A percentile compares a stretch with the other conserved stretches of the same genome.
Evolutionary conservation across 2,888 invertebrate species (phyloP).

Genomic region (Cybosia mesomella): DNA sequence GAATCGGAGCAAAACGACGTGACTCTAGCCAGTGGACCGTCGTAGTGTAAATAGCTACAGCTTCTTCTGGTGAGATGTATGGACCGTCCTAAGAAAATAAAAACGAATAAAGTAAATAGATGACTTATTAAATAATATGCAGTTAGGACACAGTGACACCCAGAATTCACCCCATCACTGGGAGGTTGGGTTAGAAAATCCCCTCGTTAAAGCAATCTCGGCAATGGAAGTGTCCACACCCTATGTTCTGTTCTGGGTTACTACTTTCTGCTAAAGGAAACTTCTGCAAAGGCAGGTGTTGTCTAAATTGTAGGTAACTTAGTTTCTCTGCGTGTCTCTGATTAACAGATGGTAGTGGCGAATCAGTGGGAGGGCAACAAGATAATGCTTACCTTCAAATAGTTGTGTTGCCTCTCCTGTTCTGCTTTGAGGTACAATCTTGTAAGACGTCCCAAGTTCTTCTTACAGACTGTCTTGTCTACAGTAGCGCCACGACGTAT

Average conservation of each 20-base stretch:
- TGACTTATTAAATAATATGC: too few species aligned
- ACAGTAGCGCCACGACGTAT: constrained; percentile 99
- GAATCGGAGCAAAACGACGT: constrained; percentile 99
- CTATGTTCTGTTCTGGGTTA: too few species aligned
- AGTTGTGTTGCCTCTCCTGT: constrained; percentile 99
- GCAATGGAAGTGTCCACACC: too few species aligned
- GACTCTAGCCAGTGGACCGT: constrained; percentile 99
- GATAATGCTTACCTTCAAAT: constrained; percentile 91
- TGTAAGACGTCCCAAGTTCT: constrained; percentile 99
- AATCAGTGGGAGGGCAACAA: too few species aligned
- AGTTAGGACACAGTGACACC: too few species aligned
- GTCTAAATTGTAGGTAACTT: background rate
- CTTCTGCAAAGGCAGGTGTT: too few species aligned
- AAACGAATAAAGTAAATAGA: background rate
- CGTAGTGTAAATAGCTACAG: constrained; percentile 99
- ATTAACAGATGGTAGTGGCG: too few species aligned
- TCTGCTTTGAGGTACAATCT: constrained; percentile 98
- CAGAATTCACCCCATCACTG: too few species aligned
- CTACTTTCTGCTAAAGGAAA: too few species aligned
- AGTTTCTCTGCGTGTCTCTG: background rate
- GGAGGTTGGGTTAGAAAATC: too few species aligned
- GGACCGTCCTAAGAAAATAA: constrained; percentile 93
- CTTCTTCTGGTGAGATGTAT: constrained; percentile 99
- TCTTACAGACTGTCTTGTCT: constrained; percentile 99
- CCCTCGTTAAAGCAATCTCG: too few species aligned